Base-by-base conservation (phyloP, 1,140 invertebrate genomes). In the Xylocopa sonorina region DNA sequence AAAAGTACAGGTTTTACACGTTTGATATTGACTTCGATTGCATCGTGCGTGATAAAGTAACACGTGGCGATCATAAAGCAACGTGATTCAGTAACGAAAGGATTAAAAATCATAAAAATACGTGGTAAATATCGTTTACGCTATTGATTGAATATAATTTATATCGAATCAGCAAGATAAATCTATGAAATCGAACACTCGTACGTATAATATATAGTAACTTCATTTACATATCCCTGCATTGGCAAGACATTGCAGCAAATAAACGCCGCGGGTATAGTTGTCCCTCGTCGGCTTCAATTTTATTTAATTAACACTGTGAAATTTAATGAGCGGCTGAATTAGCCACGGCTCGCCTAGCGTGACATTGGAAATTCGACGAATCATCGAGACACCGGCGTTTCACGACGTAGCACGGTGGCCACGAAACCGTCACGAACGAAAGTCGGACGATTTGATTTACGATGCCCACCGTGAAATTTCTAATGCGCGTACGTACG, bases 401-500 rank as follows among this genome's bases (percentile, higher is more conserved):
- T 75, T n/a, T 14, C 6, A 41, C 18, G 24, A 48, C 50, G 38
- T 55, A 46, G 27, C 16, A 10, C 73, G 14, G 53, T 41, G 69
- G 29, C 24, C 27, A 41, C 67, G 57, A 81, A 77, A 78, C 57
- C 38, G 55, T 68, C 73, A 53, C 38, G 51, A 66, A 75, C 75
- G 83, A 85, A 85, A 86, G 71, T 84, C 53, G 78, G 58, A 81
- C 83, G 79, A 69, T 82, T 80, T 77, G 84, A 60, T 78, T 74
- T 77, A 62, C 78, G 80, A 58, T 53, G 50, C 69, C n/a, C 57
- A 67, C 55, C 55, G 80, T 79, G 83, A 82, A 81, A 85, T 86
- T 85, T 86, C 83, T 82, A 85, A 82, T 85, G 78, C 74, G 64
- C 69, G 38, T 63, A 38, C 9, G 41, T 62, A 73, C 81, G 83